These are phyloP conservation scores for Lagopus leucura DNA, from an alignment of 2,113 vertebrate genomes.

Conservation along the genomic window DNA sequence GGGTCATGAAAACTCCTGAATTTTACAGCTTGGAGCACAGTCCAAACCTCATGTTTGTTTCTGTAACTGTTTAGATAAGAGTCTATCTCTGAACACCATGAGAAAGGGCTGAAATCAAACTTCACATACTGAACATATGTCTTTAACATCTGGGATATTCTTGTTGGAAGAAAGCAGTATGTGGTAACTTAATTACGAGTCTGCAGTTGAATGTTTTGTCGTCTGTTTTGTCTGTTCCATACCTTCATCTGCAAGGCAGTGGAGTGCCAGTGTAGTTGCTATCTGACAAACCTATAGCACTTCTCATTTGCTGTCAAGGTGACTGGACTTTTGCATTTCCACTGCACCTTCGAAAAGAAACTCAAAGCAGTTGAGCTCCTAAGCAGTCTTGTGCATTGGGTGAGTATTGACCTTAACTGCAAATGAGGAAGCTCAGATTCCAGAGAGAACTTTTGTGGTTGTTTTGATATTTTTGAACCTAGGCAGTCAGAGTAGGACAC, in stretches of 20 bases:
- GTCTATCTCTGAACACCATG: background rate
- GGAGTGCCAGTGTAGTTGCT: background rate
- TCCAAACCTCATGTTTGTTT: background rate
- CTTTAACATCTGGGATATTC: background rate
- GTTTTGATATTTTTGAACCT: background rate
- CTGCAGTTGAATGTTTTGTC: background rate
- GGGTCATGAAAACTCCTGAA: background rate
- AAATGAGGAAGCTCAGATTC: background rate
- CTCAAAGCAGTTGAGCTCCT: background rate
- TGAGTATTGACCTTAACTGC: background rate
- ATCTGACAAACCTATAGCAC: background rate
- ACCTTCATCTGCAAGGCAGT: background rate
- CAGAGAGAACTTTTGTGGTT: background rate
- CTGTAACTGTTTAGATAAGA: background rate
- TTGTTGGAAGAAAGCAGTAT: background rate
- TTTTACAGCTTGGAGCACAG: background rate
- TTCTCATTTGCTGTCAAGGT: background rate
- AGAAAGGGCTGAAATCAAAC: background rate
- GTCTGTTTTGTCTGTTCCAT: background rate
- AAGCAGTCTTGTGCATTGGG: background rate
- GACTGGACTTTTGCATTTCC: background rate
- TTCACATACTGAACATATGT: accelerated
- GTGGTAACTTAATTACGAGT: background rate
- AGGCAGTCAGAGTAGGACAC: accelerated
- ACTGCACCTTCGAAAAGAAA: background rate